Percentiles rank a stretch among this genome's conserved stretches.
phyloP scores from a whole-genome alignment of 2,888 invertebrate genomes.

The Eristalis arbustorum region DNA sequence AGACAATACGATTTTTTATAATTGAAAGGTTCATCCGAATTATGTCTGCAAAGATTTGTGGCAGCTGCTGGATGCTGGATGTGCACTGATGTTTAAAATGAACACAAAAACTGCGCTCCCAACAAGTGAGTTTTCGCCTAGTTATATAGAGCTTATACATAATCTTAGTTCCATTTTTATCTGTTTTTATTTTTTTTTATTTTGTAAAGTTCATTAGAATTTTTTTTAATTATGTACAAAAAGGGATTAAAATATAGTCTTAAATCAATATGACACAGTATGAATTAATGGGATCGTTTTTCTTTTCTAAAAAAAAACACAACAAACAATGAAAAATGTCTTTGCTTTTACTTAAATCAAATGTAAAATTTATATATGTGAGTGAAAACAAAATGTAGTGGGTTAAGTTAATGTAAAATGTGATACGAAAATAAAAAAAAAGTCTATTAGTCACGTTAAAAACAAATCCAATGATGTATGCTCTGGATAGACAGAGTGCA shows the following conservation, averaged over 20 bases:
- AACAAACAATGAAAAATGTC: conserved; percentile 28
- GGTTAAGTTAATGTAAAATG: background rate
- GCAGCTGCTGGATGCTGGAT: too few relatives aligned
- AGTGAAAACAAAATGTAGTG: background rate
- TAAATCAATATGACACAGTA: conserved; percentile 66
- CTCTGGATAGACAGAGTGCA: conserved; percentile 77
- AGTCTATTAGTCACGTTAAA: conserved; percentile 76
- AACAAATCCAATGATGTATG: conserved; percentile 77
- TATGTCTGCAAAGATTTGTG: too few relatives aligned
- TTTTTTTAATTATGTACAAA: conserved; percentile 51
- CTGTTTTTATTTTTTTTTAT: background rate
- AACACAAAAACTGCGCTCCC: background rate
- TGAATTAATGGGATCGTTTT: conserved; percentile 52
- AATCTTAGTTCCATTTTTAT: background rate
- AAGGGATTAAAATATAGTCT: conserved; percentile 42
- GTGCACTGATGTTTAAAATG: background rate
- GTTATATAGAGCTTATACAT: too few relatives aligned
- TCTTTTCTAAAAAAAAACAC: conserved; percentile 19
- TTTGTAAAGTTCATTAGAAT: conserved; percentile 18
- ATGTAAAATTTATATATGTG: background rate
- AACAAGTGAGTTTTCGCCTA: too few relatives aligned
- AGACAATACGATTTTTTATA: too few relatives aligned
- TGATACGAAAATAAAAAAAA: background rate
- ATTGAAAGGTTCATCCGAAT: too few relatives aligned
- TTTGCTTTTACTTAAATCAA: conserved; percentile 2